Base-by-base conservation (phyloP, 2,888 invertebrate genomes). In the Orthosia gracilis region DNA sequence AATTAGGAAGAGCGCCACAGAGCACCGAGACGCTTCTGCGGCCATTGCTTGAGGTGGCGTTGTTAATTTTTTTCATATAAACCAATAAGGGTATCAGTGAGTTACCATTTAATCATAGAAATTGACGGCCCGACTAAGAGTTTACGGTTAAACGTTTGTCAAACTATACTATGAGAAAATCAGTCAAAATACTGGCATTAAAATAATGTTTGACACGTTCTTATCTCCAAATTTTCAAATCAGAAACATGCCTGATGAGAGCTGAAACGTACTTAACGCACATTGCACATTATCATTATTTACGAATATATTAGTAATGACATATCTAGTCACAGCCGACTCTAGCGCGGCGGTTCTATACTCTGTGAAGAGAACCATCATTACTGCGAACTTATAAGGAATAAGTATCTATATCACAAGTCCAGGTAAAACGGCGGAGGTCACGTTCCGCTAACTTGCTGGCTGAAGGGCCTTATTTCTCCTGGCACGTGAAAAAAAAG, bases 391-490 rank as follows among this genome's bases (percentile, higher is more conserved):
- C 65, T 82, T 76, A 12, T 21, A 31, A 69, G 57, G 66, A 78
- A 59, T 52, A 65, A 12, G 17, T 70, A 67, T 50, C 47, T 72
- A 66, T 71, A 61, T 50, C 49, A 52, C 23, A 18, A 50, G 63
- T 71, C 62, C 69, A 85, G 62, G 69, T 75, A 73, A 76, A 83
- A n/a, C 23, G 64, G 11, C 57, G 57, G 54, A 80, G 57, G 73
- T 84, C 84, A 85, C 77, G 84, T 83, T 80, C 31, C 26, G 31
- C 59, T 64, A 78, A 73, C 83, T 78, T 70, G 47, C 69, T 66
- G 69, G 76, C 69, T 71, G 62, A 69, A 62, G 17, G 50, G 31
- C 13, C 23, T 57, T 69, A 73, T 77, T 85, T 69, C 78, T 75
- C 67, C 54, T 47, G 68, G 31, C 73, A 61, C 61, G 63, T 21